Conservation (phyloP, 2,888 invertebrate genomes). For the Netelia melanura region DNA sequence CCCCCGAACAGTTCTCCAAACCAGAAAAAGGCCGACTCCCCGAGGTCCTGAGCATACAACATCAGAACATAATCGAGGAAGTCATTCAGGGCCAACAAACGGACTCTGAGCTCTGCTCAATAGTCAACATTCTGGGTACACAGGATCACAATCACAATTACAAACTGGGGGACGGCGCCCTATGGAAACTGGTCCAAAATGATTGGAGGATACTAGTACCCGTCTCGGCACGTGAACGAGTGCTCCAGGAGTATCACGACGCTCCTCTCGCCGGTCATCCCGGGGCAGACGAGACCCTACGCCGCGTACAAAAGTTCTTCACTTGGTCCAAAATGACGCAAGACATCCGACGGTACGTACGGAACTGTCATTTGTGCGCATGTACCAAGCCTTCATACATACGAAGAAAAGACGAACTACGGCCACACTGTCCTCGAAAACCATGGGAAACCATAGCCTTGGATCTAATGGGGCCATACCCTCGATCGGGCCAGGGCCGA, state of each 20-base stretch:
- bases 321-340: not conserved
- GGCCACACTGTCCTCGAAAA: too few relatives aligned
- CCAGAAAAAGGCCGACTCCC: not conserved
- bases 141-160: not conserved
- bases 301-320: not conserved
- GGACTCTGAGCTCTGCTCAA: not conserved
- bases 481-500: too few relatives aligned
- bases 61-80: not conserved
- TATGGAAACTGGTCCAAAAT: not conserved
- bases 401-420: not conserved
- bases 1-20: not conserved
- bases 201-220: not conserved
- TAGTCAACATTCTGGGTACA: not conserved
- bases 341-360: not conserved
- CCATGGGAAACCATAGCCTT: too few relatives aligned
- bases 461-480: too few relatives aligned
- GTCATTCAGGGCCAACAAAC: not conserved
- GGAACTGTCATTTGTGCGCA: not conserved
- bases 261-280: not conserved
- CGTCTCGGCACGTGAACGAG: too few relatives aligned
- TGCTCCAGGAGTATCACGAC: not conserved
- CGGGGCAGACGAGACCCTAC: slow-evolving; percentile 1
- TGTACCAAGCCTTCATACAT: not conserved
- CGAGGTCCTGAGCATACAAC: not conserved
- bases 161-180: not conserved